phyloP scores from a whole-genome alignment of 2,113 vertebrate species.

The Peromyscus maniculatus region DNA sequence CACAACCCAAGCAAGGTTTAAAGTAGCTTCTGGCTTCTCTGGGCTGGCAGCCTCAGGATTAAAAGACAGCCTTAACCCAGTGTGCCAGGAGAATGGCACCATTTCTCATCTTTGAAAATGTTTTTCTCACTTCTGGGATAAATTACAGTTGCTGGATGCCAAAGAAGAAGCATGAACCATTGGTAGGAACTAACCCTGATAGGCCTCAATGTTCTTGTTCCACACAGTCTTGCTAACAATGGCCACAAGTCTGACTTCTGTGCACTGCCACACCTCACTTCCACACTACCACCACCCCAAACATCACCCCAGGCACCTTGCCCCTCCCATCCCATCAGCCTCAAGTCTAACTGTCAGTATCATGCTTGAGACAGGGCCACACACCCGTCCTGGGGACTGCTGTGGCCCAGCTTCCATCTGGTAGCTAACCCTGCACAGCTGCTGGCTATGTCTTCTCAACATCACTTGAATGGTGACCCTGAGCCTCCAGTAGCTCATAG shows the following conservation, averaged over 20 bases:
- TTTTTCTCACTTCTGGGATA: background rate
- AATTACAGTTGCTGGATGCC: background rate
- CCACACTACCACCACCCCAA: too few relatives aligned
- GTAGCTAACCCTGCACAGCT: background rate
- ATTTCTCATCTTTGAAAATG: background rate
- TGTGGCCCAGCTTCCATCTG: too few relatives aligned
- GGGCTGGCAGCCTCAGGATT: background rate
- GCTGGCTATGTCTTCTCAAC: background rate
- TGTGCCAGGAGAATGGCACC: background rate
- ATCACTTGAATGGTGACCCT: too few relatives aligned
- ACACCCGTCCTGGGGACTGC: rapidly evolving
- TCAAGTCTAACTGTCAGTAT: background rate
- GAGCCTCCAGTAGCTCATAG: background rate
- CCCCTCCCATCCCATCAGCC: background rate
- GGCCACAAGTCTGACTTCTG: background rate
- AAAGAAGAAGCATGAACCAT: background rate
- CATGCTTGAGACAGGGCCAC: background rate
- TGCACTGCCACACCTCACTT: background rate
- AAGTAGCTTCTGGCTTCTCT: background rate
- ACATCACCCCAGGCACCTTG: background rate
- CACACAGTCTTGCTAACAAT: background rate
- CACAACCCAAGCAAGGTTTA: background rate
- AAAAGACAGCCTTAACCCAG: background rate
- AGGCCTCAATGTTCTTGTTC: background rate
- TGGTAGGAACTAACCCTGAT: background rate